These are phyloP conservation scores for Parochlus steinenii DNA, from an alignment of 2,888 invertebrate species.

Conservation along the genomic window DNA sequence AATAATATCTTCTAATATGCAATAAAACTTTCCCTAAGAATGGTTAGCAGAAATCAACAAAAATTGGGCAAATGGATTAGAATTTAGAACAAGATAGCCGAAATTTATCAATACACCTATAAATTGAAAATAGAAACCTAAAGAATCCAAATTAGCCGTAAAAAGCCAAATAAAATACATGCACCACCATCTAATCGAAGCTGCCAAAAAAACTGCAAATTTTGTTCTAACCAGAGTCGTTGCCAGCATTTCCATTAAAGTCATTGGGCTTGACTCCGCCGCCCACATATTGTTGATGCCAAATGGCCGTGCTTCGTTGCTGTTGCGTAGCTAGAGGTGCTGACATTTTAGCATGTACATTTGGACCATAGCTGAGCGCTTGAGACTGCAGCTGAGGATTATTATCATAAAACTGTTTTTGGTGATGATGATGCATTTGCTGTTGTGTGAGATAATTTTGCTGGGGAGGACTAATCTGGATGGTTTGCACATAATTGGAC, in stretches of 20 bases:
- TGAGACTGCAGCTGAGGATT: not conserved
- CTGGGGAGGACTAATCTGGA: slow-evolving; percentile 2
- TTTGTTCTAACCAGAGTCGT: slow-evolving; percentile 10
- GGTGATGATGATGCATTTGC: slow-evolving; percentile 7
- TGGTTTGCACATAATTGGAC: not conserved
- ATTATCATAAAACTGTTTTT: slow-evolving; percentile 4
- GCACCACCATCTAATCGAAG: too few relatives aligned
- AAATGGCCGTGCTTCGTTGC: slow-evolving; percentile 12
- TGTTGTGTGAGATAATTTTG: not conserved
- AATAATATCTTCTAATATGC: too few relatives aligned
- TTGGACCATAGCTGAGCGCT: slow-evolving; percentile 2
- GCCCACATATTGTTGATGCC: slow-evolving; percentile 16
- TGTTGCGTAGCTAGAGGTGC: slow-evolving; percentile 10
- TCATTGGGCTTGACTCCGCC: slow-evolving; percentile 21
- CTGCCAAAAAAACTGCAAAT: too few relatives aligned
- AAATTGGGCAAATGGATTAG: too few relatives aligned
- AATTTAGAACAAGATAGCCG: too few relatives aligned
- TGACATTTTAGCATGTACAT: not conserved
- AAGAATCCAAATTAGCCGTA: too few relatives aligned
- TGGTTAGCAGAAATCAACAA: too few relatives aligned
- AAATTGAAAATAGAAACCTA: too few relatives aligned
- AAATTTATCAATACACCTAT: too few relatives aligned
- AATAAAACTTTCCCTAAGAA: too few relatives aligned
- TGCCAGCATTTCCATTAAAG: slow-evolving; percentile 8
- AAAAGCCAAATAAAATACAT: too few relatives aligned